A percentile compares a stretch with the other conserved stretches of the same genome.
Conservation (phyloP, 92 coral and sea anemone species). For the Porites lobata region DNA sequence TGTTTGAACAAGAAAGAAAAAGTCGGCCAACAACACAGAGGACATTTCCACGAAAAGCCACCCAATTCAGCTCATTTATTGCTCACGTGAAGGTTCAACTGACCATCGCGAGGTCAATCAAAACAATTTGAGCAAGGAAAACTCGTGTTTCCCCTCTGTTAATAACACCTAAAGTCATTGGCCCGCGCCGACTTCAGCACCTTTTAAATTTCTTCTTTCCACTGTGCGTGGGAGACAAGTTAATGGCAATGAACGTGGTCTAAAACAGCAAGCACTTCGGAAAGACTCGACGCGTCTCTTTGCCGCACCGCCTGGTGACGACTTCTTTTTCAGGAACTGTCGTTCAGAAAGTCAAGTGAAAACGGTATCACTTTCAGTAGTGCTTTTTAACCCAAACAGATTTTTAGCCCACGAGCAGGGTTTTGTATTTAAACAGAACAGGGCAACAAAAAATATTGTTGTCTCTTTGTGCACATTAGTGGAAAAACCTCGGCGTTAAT, state of each 20-base stretch:
- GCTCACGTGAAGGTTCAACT: not conserved
- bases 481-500: constrained; percentile 22
- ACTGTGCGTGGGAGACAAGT: constrained; percentile 13
- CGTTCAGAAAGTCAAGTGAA: not conserved
- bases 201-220: constrained; percentile 4
- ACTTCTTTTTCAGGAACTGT: not conserved
- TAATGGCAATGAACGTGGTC: constrained; percentile 14
- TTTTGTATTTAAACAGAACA: not conserved
- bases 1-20: constrained; percentile 37
- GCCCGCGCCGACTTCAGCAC: not conserved
- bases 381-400: too few species aligned
- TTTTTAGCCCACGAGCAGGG: not conserved
- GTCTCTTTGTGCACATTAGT: constrained; percentile 10
- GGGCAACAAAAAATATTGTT: not conserved
- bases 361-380: not conserved
- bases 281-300: constrained; percentile 14
- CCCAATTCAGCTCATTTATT: not conserved
- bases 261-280: constrained; percentile 28
- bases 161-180: not conserved
- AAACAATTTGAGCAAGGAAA: constrained; percentile 7
- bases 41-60: not conserved
- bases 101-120: constrained; percentile 6
- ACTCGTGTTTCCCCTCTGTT: constrained; percentile 6
- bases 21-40: too few species aligned
- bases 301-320: constrained; percentile 8